These are phyloP conservation scores for Ostrea edulis DNA, from an alignment of 1,140 invertebrate genomes.

Conservation along the genomic window DNA sequence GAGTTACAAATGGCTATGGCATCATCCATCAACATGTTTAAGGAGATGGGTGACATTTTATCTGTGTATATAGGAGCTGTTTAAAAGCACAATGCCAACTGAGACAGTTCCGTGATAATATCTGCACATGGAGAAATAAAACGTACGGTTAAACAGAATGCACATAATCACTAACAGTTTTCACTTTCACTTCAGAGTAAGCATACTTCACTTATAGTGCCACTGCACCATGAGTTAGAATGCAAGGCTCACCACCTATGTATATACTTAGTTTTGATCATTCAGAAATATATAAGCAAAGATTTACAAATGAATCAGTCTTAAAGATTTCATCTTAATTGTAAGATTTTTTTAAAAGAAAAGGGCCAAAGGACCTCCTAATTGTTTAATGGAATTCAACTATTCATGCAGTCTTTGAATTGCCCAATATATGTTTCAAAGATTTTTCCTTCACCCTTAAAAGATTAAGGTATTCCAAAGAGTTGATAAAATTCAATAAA, in stretches of 20 bases:
- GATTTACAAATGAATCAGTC: too few species aligned
- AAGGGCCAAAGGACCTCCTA: too few species aligned
- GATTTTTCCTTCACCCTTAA: not conserved
- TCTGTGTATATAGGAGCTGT: not conserved
- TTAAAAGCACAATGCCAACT: not conserved
- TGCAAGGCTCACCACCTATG: too few species aligned
- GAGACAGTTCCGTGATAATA: not conserved
- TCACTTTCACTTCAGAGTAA: too few species aligned
- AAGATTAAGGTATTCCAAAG: not conserved
- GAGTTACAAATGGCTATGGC: not conserved
- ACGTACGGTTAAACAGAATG: too few species aligned
- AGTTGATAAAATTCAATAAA: conserved; percentile 15
- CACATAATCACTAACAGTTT: too few species aligned
- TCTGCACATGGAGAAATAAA: not conserved
- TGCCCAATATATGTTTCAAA: not conserved
- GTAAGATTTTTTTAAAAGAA: too few species aligned
- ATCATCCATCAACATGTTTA: not conserved
- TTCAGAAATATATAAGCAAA: too few species aligned
- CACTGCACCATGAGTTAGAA: too few species aligned
- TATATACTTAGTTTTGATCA: too few species aligned
- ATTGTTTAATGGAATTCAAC: not conserved
- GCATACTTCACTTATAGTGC: too few species aligned
- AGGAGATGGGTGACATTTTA: not conserved
- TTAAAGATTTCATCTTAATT: too few species aligned
- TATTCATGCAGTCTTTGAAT: not conserved